A percentile compares a stretch with the other conserved stretches of the same genome.
Conservation (phyloP, 2,888 invertebrate species). For the Microplitis deprimator region DNA sequence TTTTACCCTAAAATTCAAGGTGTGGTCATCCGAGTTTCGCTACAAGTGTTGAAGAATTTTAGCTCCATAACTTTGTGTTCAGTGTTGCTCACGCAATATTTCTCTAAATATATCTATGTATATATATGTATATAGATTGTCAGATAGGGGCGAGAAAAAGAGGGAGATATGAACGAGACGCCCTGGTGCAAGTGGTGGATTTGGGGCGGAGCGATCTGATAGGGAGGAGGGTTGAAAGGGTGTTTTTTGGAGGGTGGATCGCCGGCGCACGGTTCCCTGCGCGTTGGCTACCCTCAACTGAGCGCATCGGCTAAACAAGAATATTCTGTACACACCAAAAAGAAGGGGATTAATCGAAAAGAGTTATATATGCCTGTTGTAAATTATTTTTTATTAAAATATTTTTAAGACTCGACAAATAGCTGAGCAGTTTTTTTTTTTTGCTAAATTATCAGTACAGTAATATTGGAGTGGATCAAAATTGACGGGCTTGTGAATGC, state of each 20-base stretch:
- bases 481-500: background rate
- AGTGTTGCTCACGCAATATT: background rate
- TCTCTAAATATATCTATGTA: background rate
- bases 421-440: too few relatives aligned
- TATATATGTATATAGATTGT: background rate
- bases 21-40: background rate
- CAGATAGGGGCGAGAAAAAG: conserved; percentile 12
- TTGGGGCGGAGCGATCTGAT: conserved; percentile 66
- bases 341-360: background rate
- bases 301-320: conserved; percentile 29
- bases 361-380: too few relatives aligned
- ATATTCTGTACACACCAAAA: background rate
- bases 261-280: conserved; percentile 61
- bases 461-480: too few relatives aligned
- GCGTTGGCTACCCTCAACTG: conserved; percentile 50
- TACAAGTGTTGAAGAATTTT: background rate
- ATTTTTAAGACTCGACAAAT: too few relatives aligned
- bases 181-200: conserved; percentile 56
- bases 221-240: conserved; percentile 66
- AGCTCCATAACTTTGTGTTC: background rate
- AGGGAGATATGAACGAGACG: conserved; percentile 37
- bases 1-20: too few relatives aligned
- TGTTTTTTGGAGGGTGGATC: conserved; percentile 67
- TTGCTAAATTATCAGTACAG: too few relatives aligned
- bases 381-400: background rate